Evolutionary conservation across 2,797 vertebrate genomes (phyloP).

Genomic region (Serranus cabrilla): DNA sequence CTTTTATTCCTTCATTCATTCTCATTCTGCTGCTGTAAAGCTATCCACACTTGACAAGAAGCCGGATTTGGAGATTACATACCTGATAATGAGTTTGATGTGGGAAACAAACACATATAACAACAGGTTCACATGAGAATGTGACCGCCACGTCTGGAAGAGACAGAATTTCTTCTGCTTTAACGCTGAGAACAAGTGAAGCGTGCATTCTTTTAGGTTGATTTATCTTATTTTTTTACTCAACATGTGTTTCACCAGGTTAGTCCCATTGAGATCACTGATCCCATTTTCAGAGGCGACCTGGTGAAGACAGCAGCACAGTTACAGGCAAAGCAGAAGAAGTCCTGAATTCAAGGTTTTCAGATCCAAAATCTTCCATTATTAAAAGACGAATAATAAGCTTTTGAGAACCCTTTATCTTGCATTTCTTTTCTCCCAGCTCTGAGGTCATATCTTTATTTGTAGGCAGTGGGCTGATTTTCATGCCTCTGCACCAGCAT

Average conservation of each 20-base stretch:
- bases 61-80: constrained; percentile 2
- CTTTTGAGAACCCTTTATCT: background rate
- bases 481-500: no score
- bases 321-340: background rate
- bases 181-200: background rate
- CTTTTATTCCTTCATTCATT: constrained; percentile 29
- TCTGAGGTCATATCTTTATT: background rate
- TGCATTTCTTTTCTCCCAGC: background rate
- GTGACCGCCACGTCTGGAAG: background rate
- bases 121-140: background rate
- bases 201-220: background rate
- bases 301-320: background rate
- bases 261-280: no score
- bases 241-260: no score
- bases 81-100: background rate
- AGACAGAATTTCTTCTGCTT: background rate
- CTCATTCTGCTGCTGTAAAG: constrained; percentile 10
- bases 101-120: background rate
- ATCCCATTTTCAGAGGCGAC: no score
- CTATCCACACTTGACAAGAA: background rate
- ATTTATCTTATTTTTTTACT: background rate
- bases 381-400: background rate
- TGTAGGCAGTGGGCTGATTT: background rate
- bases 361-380: background rate
- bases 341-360: background rate